Evolutionary conservation across 2,797 vertebrate species (phyloP), one percentile per base, ranked within the genome.

Genomic region (Pangasius macronema): DNA sequence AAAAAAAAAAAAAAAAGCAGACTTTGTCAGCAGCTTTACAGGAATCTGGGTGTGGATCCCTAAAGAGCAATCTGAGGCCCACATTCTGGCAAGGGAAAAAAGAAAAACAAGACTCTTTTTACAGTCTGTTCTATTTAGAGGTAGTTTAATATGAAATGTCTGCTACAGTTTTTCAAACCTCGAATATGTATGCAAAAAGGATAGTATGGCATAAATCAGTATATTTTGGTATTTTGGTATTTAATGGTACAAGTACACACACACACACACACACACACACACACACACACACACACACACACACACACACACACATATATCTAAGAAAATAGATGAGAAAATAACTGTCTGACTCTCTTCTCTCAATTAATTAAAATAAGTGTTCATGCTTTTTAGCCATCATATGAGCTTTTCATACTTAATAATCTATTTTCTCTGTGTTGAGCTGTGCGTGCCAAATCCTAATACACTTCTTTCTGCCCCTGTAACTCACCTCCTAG

Each of bases 1-100:
- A 42, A 39, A 39, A 42, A 13, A 8, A 42, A 42, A 42, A 42
- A 3, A 53, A 59, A 59, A 65, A 59, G 61, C 57, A 65, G 61
- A 68, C 73, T 55, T 11, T 49, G 53, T 63, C 46, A 67, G 30
- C 59, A 79, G n/a, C 11, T 79, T 85, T 77, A 53, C 73, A 77
- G 18, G 36, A 63, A 51, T 36, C 42, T 27, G 20, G 27, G 42
- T 82, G 42, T 65, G 27, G 59, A 27, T 65, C 81, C 16, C 61
- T 82, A 65, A 65, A 49, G 81, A 82, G 4, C 27, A 85, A 73
- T 42, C 49, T 75, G 13, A 22, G 22, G 14, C 51, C 53, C 2
- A 79, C 42, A 79, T 33, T 5, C 16, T 49, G 73, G 59, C 59
- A 79, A 79, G 75, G 13, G 24, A 9, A 59, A 39, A 73, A 39